A percentile compares a stretch with the other conserved stretches of the same genome.
Conservation (phyloP, 2,797 vertebrate species). For the Cyclopterus lumpus region DNA sequence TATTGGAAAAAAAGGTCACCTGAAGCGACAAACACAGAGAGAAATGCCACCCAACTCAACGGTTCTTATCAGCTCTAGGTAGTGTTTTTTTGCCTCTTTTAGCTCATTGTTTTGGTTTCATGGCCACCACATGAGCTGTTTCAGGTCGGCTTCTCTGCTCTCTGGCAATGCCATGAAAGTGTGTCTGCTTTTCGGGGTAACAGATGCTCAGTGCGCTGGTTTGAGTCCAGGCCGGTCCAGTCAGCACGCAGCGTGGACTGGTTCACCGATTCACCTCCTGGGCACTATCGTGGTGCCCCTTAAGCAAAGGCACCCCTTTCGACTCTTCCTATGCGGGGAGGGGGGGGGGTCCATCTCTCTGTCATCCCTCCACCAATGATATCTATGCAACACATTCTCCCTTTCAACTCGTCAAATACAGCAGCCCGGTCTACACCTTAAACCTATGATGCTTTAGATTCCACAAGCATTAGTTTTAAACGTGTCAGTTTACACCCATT, state of each 20-base stretch:
- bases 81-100: background rate
- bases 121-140: background rate
- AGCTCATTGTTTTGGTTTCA: background rate
- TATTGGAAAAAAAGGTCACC: background rate
- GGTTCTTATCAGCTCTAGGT: background rate
- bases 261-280: background rate
- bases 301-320: too few species aligned
- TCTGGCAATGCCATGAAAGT: background rate
- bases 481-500: too few species aligned
- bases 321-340: too few species aligned
- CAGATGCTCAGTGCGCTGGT: background rate
- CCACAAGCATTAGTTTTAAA: too few species aligned
- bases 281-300: too few species aligned
- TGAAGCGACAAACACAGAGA: background rate
- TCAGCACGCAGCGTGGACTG: background rate
- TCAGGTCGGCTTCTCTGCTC: background rate
- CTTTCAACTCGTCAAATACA: too few species aligned
- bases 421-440: background rate
- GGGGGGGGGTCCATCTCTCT: background rate
- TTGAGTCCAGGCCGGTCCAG: background rate
- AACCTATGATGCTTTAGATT: background rate
- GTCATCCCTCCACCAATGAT: background rate
- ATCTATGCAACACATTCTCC: background rate
- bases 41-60: background rate
- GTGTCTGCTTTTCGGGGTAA: background rate